Evolutionary conservation across 1,140 invertebrate species (phyloP).

Genomic region (Atta colombica): DNA sequence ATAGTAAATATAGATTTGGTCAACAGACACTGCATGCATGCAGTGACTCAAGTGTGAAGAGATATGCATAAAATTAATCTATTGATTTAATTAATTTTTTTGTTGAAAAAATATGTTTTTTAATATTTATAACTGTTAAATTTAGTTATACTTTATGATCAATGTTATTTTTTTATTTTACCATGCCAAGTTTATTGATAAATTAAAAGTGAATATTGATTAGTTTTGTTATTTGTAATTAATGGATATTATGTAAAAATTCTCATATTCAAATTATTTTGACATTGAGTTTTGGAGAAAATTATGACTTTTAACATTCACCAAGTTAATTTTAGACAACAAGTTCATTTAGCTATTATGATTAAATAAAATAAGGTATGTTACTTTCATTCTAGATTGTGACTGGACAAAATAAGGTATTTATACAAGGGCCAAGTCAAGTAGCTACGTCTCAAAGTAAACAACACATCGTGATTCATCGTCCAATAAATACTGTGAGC

Average conservation of each 20-base stretch:
- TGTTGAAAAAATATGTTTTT: not conserved
- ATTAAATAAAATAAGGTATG: conserved; percentile 4
- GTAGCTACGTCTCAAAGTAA: conserved; percentile 80
- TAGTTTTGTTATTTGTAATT: conserved; percentile 11
- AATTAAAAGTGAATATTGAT: conserved; percentile 18
- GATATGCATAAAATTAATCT: conserved; percentile 11
- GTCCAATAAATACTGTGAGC: conserved; percentile 80
- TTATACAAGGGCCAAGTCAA: conserved; percentile 82
- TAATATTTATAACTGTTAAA: conserved; percentile 13
- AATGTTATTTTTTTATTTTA: not conserved
- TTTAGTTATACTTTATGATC: not conserved
- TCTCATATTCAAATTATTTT: not conserved
- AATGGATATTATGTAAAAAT: not conserved
- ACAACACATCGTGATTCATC: conserved; percentile 83
- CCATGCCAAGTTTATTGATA: not conserved
- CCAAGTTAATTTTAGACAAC: not conserved
- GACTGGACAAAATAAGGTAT: conserved; percentile 81
- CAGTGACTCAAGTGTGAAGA: not conserved
- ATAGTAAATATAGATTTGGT: conserved; percentile 72
- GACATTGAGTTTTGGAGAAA: not conserved
- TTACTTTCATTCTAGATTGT: conserved; percentile 79
- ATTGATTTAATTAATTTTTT: not conserved
- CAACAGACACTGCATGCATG: conserved; percentile 41
- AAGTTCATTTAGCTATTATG: conserved; percentile 50
- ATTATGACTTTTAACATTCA: not conserved